Evolutionary conservation across 2,797 vertebrate genomes (phyloP).

Genomic region (Mus spretus): DNA sequence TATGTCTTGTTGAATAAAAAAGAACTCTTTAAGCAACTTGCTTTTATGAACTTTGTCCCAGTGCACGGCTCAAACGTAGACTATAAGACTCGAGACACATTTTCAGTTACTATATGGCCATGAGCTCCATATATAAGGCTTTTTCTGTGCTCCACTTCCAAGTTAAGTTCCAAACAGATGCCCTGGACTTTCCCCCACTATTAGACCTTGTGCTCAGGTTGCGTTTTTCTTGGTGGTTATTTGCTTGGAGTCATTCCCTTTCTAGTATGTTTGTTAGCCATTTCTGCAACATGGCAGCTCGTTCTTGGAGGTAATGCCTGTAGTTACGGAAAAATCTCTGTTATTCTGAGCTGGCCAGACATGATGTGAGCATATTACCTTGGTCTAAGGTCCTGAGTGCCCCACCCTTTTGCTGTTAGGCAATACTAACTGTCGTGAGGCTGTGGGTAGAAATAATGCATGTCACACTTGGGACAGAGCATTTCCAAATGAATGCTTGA

Average conservation of each 20-base stretch:
- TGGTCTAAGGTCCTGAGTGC: neutral
- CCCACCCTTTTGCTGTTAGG: neutral
- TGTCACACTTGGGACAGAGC: neutral
- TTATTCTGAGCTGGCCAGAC: neutral
- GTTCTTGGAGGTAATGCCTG: slow-evolving; percentile 26
- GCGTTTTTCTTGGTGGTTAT: slow-evolving; percentile 34
- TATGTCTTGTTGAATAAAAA: slow-evolving; percentile 36
- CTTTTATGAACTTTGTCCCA: neutral
- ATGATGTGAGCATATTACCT: neutral
- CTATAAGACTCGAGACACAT: neutral
- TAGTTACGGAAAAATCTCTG: neutral
- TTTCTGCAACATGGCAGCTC: neutral
- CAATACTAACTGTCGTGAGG: neutral
- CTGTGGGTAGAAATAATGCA: neutral
- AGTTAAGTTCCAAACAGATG: neutral
- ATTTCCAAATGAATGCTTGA: neutral
- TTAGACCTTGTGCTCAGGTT: neutral
- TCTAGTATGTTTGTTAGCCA: slow-evolving; percentile 16
- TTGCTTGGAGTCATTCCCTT: neutral
- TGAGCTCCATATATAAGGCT: neutral
- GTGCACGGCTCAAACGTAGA: neutral
- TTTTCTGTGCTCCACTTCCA: neutral
- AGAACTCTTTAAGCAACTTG: slow-evolving; percentile 17
- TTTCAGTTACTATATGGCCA: neutral
- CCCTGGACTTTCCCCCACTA: neutral